Evolutionary conservation across 2,113 vertebrate genomes (phyloP).

Genomic region (Oophaga pumilio): DNA sequence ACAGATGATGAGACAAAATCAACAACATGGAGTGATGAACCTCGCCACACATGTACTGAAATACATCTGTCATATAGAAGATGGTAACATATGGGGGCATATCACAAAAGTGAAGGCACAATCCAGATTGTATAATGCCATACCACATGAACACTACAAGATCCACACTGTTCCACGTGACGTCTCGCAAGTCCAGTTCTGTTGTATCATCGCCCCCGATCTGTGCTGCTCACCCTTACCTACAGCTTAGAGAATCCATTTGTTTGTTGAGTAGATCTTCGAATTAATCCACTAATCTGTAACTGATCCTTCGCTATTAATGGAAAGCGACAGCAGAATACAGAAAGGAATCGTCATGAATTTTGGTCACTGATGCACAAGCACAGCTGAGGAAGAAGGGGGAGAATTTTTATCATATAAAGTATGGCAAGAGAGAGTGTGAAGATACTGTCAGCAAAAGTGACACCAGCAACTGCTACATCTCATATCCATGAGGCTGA

Average conservation of each 20-base stretch:
- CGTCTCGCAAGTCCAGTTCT: too few species aligned
- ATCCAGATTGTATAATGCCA: too few species aligned
- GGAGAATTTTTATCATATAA: background rate
- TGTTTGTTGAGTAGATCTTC: constrained; percentile 1
- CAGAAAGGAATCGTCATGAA: background rate
- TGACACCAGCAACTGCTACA: background rate
- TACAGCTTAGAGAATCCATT: background rate
- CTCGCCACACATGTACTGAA: too few species aligned
- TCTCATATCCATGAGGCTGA: background rate
- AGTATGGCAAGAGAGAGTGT: background rate
- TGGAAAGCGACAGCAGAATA: background rate
- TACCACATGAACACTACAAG: too few species aligned
- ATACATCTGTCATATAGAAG: too few species aligned
- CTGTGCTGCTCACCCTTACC: too few species aligned
- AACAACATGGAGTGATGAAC: too few species aligned
- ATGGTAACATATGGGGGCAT: too few species aligned
- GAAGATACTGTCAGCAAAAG: constrained; percentile 26
- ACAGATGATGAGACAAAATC: too few species aligned
- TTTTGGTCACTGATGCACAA: background rate
- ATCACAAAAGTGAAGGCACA: too few species aligned
- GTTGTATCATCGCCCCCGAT: too few species aligned
- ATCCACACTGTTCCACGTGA: too few species aligned
- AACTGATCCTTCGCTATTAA: constrained; percentile 18
- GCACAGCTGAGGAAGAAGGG: background rate
- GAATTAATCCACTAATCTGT: constrained; percentile 17